A percentile compares a stretch with the other conserved stretches of the same genome.
phyloP scores from a whole-genome alignment of 2,888 invertebrate species.

The Cataglyphis altisquamis region DNA sequence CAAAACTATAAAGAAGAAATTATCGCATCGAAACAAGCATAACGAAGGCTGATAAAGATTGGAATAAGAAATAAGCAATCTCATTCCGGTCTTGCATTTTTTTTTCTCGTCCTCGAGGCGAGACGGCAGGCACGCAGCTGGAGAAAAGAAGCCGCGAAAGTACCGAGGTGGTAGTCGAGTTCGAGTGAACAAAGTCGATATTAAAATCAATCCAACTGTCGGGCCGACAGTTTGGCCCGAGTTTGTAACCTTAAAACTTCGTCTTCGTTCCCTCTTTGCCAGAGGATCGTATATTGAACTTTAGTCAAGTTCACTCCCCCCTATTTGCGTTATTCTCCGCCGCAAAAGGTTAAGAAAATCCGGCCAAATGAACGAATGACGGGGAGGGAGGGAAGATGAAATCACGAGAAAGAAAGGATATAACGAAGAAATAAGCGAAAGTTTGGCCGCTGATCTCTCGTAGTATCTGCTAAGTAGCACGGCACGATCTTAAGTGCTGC shows the following conservation, averaged over 20 bases:
- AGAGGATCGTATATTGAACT: constrained; percentile 80
- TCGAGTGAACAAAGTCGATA: constrained; percentile 83
- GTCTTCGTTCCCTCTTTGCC: constrained; percentile 38
- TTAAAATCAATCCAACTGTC: constrained; percentile 85
- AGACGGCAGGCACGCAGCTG: constrained; percentile 3
- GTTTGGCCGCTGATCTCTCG: constrained; percentile 66
- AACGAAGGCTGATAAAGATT: background rate
- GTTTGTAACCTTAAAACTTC: constrained; percentile 82
- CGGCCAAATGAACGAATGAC: constrained; percentile 46
- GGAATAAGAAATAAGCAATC: constrained; percentile 45
- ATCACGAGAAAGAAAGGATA: constrained; percentile 58
- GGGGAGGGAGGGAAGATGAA: constrained; percentile 6
- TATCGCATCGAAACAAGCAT: background rate
- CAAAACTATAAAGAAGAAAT: background rate
- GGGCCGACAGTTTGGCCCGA: constrained; percentile 80
- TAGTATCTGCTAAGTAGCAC: constrained; percentile 72
- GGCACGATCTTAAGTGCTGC: constrained; percentile 52
- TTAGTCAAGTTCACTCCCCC: constrained; percentile 83
- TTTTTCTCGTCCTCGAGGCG: background rate
- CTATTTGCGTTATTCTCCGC: constrained; percentile 81
- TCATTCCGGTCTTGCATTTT: constrained; percentile 26
- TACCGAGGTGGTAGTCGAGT: constrained; percentile 66
- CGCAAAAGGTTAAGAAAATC: constrained; percentile 67
- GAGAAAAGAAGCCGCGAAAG: constrained; percentile 68
- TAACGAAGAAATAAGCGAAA: constrained; percentile 66